phyloP scores from a whole-genome alignment of 1,140 invertebrate species.

The Pissodes strobi region DNA sequence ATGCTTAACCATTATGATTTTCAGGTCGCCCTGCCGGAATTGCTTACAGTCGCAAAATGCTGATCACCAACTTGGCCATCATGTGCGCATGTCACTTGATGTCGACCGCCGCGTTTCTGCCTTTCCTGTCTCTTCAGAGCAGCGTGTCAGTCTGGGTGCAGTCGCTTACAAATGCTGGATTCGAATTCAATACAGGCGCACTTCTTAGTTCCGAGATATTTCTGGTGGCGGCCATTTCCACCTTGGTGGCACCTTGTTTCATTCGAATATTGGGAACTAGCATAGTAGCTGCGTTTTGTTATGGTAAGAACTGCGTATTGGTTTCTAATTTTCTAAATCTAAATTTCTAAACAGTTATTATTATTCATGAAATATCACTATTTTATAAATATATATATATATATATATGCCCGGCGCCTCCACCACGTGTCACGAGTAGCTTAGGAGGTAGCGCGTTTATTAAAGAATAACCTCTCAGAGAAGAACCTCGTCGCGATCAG shows the following conservation, averaged over 20 bases:
- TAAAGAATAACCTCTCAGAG: too few species aligned
- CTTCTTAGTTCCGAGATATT: slow-evolving; percentile 61
- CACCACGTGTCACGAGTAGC: too few species aligned
- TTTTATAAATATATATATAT: background rate
- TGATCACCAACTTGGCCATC: slow-evolving; percentile 61
- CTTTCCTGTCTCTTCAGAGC: slow-evolving; percentile 65
- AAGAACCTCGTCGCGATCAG: too few species aligned
- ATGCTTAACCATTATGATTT: slow-evolving; percentile 4
- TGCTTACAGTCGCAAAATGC: slow-evolving; percentile 52
- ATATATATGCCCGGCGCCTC: background rate
- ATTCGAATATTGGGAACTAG: slow-evolving; percentile 63
- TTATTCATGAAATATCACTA: background rate
- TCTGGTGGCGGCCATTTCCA: slow-evolving; percentile 60
- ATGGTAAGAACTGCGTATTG: slow-evolving; percentile 26
- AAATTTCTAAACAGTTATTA: background rate
- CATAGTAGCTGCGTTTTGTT: slow-evolving; percentile 54
- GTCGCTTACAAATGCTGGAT: slow-evolving; percentile 37
- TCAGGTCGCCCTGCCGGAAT: slow-evolving; percentile 59
- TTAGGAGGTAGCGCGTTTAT: background rate
- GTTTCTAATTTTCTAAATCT: too few species aligned
- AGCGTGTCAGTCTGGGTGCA: slow-evolving; percentile 58
- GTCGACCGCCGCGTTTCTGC: slow-evolving; percentile 66
- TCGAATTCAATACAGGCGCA: slow-evolving; percentile 29
- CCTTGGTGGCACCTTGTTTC: slow-evolving; percentile 60
- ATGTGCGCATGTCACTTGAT: slow-evolving; percentile 64